Evolutionary conservation across 2,113 vertebrate genomes (phyloP), one percentile per base, ranked within the genome.

Genomic region (Mesitornis unicolor): DNA sequence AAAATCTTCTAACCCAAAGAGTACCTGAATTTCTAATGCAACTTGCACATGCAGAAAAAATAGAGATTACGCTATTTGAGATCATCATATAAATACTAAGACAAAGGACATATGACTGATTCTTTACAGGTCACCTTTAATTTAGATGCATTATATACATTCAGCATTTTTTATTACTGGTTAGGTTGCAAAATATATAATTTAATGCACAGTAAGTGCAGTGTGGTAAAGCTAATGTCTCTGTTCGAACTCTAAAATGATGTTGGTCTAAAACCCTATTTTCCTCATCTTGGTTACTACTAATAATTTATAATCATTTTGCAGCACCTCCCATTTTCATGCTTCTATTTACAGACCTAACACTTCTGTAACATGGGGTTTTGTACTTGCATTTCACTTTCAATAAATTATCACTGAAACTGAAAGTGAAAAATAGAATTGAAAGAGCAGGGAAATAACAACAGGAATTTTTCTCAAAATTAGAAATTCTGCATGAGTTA

Each of bases 61-160:
- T 5, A 26, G 43, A 73, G 36, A 71, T 61, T 42, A 18, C 9
- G 2, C 9, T 51, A 10, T 53, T 73, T 86, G 40, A 59, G 25
- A 60, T 80, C 10, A n/a, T 70, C 77, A 28, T 36, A 65, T 53
- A 88, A 87, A 67, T 67, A 24, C 14, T 31, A 77, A 60, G 50
- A 24, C 38, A 50, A 83, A 74, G 42, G 69, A 29, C 53, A 33
- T 33, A 20, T 13, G 65, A 56, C 50, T n/a, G 6, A 67, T 69
- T 86, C n/a, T 56, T 83, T 77, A 40, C 79, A 84, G 95, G 96
- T 96, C 94, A 96, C 93, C 93, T 96, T 92, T 94, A 88, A 75
- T 92, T 89, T 88, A 56, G 64, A n/a, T 84, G 64, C 83, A 60
- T 88, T 90, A 80, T 96, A 40, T 86, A 78, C 42, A 48, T 90